Conservation (phyloP, 2,797 vertebrate genomes). For the Lemur catta region DNA sequence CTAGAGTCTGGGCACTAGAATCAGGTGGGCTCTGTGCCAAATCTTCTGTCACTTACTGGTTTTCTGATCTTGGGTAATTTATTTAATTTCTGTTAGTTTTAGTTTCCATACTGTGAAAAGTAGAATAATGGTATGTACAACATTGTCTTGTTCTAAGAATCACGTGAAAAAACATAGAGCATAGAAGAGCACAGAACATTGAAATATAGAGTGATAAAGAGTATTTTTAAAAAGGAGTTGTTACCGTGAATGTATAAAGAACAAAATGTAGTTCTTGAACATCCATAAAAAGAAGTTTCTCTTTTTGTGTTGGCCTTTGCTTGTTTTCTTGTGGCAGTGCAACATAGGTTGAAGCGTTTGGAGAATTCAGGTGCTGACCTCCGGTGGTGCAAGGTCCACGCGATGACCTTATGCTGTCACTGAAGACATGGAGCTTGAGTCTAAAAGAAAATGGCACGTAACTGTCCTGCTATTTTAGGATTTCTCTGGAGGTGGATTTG, state of each 20-base stretch:
- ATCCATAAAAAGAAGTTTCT: not conserved
- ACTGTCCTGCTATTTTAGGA: slow-evolving; percentile 42
- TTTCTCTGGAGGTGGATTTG: slow-evolving; percentile 35
- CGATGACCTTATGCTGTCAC: not conserved
- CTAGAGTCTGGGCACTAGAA: not conserved
- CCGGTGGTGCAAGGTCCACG: not conserved
- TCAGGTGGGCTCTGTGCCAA: not conserved
- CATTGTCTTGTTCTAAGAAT: not conserved
- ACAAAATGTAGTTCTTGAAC: not conserved
- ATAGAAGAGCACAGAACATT: too few relatives aligned
- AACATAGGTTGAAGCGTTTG: not conserved
- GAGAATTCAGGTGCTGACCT: accelerated
- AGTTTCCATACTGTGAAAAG: not conserved
- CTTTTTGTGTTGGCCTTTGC: not conserved
- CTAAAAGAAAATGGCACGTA: not conserved
- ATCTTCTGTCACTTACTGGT: not conserved
- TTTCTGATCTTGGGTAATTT: not conserved
- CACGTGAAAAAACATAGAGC: not conserved
- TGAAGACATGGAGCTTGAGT: not conserved
- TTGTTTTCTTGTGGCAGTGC: not conserved
- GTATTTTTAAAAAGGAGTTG: not conserved
- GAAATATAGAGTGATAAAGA: not conserved
- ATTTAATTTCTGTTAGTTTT: not conserved
- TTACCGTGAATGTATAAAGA: not conserved
- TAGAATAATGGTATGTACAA: not conserved